Evolutionary conservation across 1,140 invertebrate genomes (phyloP), one percentile per base, ranked within the genome.

Genomic region (Zophobas morio): DNA sequence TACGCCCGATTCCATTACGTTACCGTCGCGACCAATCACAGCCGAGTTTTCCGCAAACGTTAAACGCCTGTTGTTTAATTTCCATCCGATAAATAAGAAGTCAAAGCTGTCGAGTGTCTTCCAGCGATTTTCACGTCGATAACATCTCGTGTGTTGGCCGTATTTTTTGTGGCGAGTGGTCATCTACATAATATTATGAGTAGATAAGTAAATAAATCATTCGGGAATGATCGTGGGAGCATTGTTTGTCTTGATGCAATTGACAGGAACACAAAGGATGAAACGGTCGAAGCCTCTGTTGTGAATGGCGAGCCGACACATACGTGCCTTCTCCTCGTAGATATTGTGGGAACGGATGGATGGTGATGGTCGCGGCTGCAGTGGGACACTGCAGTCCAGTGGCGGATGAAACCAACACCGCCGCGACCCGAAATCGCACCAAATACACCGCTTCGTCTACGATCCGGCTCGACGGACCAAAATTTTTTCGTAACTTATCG

Each of bases 261-360:
- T 73, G 71, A 56, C 51, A 57, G 71, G 54, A 73, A 36, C 35
- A 75, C 74, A 75, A 75, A 75, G 47, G 57, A 66, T 66, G 39
- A 63, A 63, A 63, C 74, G 74, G 60, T 39, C 54, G 57, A 49
- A 75, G 53, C 39, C 42, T 75, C 40, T 1, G 60, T 47, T 63
- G 57, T 75, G 42, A 75, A 75, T 75, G 57, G 57, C 74, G 56
- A 75, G 60, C 57, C 74, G 57, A 63, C 60, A 63, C 74, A 75
- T 63, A 49, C 33, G 53, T 20, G 53, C 37, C 6, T 47, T 8
- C 57, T 63, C 54, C 33, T 60, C 56, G 57, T 75, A 75, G 40
- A 42, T 46, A 78, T 75, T 66, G 71, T 70, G 54, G 73, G 77
- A 75, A 70, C 77, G 51, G 63, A 33, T 54, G 73, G 20, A 20